Conservation (phyloP, 1,140 invertebrate genomes). For the Macrobrachium rosenbergii region DNA sequence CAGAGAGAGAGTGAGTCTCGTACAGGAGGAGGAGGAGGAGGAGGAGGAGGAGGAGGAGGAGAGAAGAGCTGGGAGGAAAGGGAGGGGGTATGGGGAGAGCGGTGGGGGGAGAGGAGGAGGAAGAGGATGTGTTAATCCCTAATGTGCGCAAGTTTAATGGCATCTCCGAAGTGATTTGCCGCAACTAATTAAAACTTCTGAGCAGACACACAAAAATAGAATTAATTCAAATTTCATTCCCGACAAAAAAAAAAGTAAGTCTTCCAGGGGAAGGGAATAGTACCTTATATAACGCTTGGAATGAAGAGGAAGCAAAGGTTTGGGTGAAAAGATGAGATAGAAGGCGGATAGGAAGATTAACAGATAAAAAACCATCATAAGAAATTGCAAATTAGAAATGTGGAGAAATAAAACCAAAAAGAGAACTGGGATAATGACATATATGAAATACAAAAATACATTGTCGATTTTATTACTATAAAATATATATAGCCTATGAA, state of each 20-base stretch:
- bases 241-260: background rate
- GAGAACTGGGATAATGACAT: background rate
- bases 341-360: too few species aligned
- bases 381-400: too few species aligned
- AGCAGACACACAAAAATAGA: too few species aligned
- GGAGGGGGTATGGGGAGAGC: background rate
- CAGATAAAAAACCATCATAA: too few species aligned
- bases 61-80: background rate
- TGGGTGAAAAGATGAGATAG: background rate
- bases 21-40: background rate
- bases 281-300: background rate
- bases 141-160: too few species aligned
- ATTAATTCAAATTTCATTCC: too few species aligned
- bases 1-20: background rate
- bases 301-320: background rate
- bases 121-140: too few species aligned
- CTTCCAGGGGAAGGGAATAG: background rate
- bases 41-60: too few species aligned
- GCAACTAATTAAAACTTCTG: too few species aligned
- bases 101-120: conserved; percentile 1
- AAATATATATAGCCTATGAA: too few species aligned
- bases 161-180: too few species aligned
- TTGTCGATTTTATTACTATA: background rate
- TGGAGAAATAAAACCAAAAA: background rate
- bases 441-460: background rate